Evolutionary conservation across 2,888 invertebrate species (phyloP).

Genomic region (Tenthredo scrophulariae): DNA sequence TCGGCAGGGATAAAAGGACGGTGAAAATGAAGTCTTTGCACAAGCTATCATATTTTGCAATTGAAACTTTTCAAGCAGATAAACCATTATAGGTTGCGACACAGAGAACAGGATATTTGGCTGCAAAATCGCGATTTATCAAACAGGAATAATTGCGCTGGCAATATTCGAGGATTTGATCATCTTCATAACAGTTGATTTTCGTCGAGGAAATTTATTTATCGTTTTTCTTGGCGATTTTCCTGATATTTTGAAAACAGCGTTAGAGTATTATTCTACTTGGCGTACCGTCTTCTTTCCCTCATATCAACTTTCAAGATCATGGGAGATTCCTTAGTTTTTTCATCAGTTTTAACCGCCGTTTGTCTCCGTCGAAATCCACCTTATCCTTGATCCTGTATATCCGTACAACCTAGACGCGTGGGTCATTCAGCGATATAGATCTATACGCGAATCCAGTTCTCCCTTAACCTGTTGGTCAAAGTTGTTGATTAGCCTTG

Average conservation of each 20-base stretch:
- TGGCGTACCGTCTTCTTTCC: not conserved
- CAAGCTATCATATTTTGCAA: constrained; percentile 10
- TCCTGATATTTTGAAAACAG: not conserved
- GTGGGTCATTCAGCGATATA: constrained; percentile 14
- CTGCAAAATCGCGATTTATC: not conserved
- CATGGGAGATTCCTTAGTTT: not conserved
- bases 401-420: not conserved
- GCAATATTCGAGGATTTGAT: not conserved
- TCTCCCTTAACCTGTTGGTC: constrained; percentile 41
- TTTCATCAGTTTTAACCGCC: not conserved
- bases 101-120: not conserved
- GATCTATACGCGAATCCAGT: constrained; percentile 21
- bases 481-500: constrained; percentile 37
- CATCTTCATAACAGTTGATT: not conserved
- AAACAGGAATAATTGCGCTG: not conserved
- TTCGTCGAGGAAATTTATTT: not conserved
- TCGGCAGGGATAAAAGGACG: constrained; percentile 15
- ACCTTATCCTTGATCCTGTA: not conserved
- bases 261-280: not conserved
- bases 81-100: not conserved
- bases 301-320: not conserved
- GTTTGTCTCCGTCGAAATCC: not conserved
- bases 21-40: not conserved
- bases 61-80: not conserved
- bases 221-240: not conserved